phyloP scores from a whole-genome alignment of 2,888 invertebrate species.

The Macaria liturata region DNA sequence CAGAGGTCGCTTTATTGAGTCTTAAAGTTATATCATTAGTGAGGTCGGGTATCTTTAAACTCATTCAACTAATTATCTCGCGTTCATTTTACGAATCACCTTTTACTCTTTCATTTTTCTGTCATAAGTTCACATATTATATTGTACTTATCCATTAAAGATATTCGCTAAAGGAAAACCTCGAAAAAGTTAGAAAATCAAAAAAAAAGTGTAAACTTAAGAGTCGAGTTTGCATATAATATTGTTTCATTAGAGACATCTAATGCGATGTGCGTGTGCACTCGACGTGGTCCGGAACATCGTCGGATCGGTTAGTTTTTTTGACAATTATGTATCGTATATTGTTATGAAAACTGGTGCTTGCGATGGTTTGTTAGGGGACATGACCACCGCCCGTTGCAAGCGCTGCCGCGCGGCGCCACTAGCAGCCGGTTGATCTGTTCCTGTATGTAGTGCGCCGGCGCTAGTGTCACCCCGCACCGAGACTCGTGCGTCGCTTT shows the following conservation, averaged over 20 bases:
- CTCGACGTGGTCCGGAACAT: conserved; percentile 65
- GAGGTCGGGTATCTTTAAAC: conserved; percentile 72
- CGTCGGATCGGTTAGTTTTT: conserved; percentile 55
- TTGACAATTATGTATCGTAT: conserved; percentile 41
- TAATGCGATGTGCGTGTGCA: conserved; percentile 78
- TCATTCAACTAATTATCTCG: conserved; percentile 60
- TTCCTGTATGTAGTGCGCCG: background rate
- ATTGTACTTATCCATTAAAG: conserved; percentile 81
- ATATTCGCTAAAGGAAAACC: conserved; percentile 76
- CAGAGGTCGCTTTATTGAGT: conserved; percentile 43
- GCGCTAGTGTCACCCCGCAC: conserved; percentile 38
- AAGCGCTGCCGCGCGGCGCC: conserved; percentile 43
- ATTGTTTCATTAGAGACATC: conserved; percentile 76
- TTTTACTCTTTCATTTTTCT: conserved; percentile 64
- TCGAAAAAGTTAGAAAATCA: conserved; percentile 63
- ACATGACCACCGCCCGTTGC: conserved; percentile 48
- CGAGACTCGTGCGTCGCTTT: conserved; percentile 17
- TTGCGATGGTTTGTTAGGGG: conserved; percentile 56
- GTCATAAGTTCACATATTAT: conserved; percentile 72
- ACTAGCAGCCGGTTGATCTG: conserved; percentile 34
- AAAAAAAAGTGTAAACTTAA: conserved; percentile 68
- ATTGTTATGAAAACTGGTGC: conserved; percentile 51
- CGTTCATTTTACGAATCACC: conserved; percentile 61
- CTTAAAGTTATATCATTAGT: conserved; percentile 59
- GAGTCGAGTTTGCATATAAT: conserved; percentile 74